Evolutionary conservation across 2,797 vertebrate species (phyloP).

Genomic region (Danio albolineatus): DNA sequence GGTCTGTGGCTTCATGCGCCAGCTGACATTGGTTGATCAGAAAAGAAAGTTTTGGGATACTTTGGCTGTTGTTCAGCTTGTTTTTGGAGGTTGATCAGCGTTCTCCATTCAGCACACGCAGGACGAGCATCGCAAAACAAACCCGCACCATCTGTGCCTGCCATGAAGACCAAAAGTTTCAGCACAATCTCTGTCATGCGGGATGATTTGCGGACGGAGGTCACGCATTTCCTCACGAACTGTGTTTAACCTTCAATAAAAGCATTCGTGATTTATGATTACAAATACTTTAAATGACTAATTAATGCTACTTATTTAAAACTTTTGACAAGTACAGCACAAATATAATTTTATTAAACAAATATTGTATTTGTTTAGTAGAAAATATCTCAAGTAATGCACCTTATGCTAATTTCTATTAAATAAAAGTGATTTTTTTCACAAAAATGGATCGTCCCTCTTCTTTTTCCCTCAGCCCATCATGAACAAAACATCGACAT

Average conservation of each 20-base stretch:
- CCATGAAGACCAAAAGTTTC: not conserved
- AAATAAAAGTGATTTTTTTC: no score
- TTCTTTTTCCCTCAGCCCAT: not conserved
- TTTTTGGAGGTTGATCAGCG: constrained; percentile 43
- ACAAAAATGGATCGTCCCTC: no score
- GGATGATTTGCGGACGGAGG: constrained; percentile 2
- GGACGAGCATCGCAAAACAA: constrained; percentile 8
- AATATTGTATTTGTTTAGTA: not conserved
- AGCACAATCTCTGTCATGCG: constrained; percentile 13
- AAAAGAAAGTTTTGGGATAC: not conserved
- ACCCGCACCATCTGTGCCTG: constrained; percentile 49
- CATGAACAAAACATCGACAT: not conserved
- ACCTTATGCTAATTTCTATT: no score
- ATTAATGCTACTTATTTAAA: no score
- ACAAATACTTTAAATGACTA: no score
- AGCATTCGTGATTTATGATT: no score
- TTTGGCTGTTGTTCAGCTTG: constrained; percentile 12
- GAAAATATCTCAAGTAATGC: not conserved
- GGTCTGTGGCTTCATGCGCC: not conserved
- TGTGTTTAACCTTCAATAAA: constrained; percentile 8
- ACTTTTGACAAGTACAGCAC: no score
- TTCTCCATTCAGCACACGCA: constrained; percentile 47
- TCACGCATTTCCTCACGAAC: not conserved
- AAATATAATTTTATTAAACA: no score
- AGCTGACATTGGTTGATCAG: not conserved